Percentiles rank a stretch among this genome's conserved stretches.
Conservation (phyloP, 2,797 vertebrate species). For the Parauchenoglanis punctatus region DNA sequence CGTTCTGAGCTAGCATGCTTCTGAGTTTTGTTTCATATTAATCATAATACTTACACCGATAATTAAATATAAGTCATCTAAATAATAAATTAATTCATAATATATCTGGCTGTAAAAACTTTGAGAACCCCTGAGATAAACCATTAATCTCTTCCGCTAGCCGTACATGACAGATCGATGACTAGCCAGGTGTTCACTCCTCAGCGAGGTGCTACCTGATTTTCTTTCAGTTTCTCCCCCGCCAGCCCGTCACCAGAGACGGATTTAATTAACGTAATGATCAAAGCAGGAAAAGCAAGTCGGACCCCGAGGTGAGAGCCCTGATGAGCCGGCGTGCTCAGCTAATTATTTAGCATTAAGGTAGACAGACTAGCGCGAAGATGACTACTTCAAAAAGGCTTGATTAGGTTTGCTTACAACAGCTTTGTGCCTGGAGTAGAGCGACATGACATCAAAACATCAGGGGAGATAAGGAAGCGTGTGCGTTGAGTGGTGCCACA, state of each 20-base stretch:
- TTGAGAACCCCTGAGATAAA: not conserved
- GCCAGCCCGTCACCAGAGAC: conserved; percentile 78
- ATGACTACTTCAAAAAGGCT: conserved; percentile 82
- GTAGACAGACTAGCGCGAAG: conserved; percentile 77
- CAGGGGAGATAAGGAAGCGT: conserved; percentile 76
- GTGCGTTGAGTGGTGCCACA: conserved; percentile 71
- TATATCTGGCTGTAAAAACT: not conserved
- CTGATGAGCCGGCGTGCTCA: conserved; percentile 65
- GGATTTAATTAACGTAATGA: conserved; percentile 83
- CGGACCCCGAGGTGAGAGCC: conserved; percentile 76
- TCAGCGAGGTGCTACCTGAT: conserved; percentile 77
- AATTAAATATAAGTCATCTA: not conserved
- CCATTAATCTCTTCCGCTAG: conserved; percentile 45
- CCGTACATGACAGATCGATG: conserved; percentile 67
- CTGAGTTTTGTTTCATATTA: not conserved
- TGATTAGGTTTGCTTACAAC: conserved; percentile 78
- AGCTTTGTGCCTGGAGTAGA: conserved; percentile 70
- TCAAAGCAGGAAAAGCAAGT: conserved; percentile 78
- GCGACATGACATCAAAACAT: conserved; percentile 80
- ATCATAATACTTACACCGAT: not conserved
- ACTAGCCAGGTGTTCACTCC: conserved; percentile 72
- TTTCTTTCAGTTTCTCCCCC: conserved; percentile 60
- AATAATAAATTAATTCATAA: not conserved
- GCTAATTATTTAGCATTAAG: conserved; percentile 87
- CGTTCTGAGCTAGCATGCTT: conserved; percentile 40